Base-by-base conservation (phyloP, 2,888 invertebrate genomes). In the Caenorhabditis sp. region DNA sequence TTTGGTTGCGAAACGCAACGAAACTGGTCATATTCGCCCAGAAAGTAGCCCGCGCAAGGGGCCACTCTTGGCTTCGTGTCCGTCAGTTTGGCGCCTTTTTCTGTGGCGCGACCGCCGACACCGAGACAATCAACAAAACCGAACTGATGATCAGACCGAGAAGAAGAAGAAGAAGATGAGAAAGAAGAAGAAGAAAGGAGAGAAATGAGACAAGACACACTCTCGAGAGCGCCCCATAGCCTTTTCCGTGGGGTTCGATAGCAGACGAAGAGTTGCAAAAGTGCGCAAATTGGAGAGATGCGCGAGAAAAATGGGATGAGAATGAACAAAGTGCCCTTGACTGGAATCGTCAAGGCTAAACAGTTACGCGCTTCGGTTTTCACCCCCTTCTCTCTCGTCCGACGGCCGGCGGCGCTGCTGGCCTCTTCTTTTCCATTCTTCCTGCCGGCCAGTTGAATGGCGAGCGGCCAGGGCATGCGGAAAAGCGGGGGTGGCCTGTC, bases 311-410 rank as follows among this genome's bases (percentile, higher is more conserved):
- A 79, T 67, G 58, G 79, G 79, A 79, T 71, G 79, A 74, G 76
- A 76, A 61, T 76, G 62, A 74, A 72, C 80, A 62, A 74, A 80
- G 74, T 80, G 80, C 80, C 80, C 80, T 80, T 80, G 80, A 80
- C 80, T 80, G 80, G 74, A 74, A 80, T 80, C 81, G 62, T 77
- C 81, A 81, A 81, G 81, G 81, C 81, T 81, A 77, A 81, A 76
- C 81, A 76, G 76, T 81, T 81, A 81, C 51, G 69, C 80, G 72
- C 70, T 79, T 79, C 40, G 64, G 65, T 70, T 71, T 71, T 79
- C 44, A 76, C 67, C 76, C n/a, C n/a, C n/a, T n/a, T n/a, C n/a
- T n/a, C n/a, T n/a, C n/a, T n/a, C n/a, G n/a, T n/a, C n/a, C 51
- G 24, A 24, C 60, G 35, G 22, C 61, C 24, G 55, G 18, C 61